phyloP scores from a whole-genome alignment of 2,797 vertebrate genomes.

The Astyanax mexicanus region DNA sequence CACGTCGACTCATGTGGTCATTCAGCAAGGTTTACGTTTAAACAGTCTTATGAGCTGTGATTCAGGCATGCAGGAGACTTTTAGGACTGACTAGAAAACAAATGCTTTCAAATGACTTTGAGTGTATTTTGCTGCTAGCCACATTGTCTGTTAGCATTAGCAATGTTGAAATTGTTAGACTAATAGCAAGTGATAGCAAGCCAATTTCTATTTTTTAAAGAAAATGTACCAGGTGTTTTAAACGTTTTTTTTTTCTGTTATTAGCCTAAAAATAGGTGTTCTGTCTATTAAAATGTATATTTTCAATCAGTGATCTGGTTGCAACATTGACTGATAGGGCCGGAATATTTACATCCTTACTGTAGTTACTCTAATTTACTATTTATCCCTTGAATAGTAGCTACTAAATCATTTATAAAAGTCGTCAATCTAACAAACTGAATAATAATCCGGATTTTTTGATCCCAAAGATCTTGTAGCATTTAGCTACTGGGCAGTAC shows the following conservation, averaged over 20 bases:
- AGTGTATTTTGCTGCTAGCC: background rate
- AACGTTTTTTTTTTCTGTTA: no score
- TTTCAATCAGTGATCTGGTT: no score
- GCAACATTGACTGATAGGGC: background rate
- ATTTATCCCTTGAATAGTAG: background rate
- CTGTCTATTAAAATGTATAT: no score
- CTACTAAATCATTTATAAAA: background rate
- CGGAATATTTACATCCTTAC: background rate
- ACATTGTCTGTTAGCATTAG: background rate
- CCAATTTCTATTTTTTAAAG: background rate
- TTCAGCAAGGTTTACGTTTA: conserved; percentile 9
- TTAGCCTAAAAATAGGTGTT: no score
- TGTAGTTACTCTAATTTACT: background rate
- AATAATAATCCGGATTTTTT: background rate
- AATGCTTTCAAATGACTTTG: background rate
- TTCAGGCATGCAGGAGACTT: conserved; percentile 1
- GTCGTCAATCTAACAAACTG: no score
- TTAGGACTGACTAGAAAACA: background rate
- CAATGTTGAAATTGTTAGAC: background rate
- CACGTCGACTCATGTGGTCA: background rate
- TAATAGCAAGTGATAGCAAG: no score
- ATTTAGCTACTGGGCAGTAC: background rate
- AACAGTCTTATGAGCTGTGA: conserved; percentile 8
- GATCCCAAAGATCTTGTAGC: no score
- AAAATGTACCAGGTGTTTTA: background rate